These are phyloP conservation scores for Pteruthius melanotis DNA, from an alignment of 2,113 vertebrate genomes.

Conservation along the genomic window DNA sequence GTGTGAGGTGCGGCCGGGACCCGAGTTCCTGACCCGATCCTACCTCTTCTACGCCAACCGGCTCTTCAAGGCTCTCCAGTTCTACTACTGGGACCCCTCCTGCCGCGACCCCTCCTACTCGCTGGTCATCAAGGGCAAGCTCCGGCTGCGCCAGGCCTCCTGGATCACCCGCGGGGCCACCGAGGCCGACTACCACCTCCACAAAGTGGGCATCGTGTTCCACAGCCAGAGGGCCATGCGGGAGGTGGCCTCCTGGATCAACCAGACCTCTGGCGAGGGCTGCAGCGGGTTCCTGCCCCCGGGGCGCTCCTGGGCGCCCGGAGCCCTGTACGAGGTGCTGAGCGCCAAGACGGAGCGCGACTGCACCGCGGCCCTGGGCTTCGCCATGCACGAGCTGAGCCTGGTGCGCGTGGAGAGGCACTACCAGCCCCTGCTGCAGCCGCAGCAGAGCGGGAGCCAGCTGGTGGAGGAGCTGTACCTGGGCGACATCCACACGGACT, in stretches of 20 bases:
- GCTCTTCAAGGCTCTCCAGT: constrained; percentile 85
- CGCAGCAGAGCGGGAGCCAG: constrained; percentile 32
- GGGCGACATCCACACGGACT: constrained; percentile 86
- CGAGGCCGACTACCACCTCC: constrained; percentile 84
- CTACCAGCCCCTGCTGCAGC: constrained; percentile 51
- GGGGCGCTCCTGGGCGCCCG: constrained; percentile 59
- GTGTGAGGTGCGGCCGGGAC: constrained; percentile 87
- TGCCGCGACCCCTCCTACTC: constrained; percentile 84
- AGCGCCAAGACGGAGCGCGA: constrained; percentile 71
- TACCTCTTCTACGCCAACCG: constrained; percentile 85
- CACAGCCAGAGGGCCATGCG: constrained; percentile 78
- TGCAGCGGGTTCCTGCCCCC: constrained; percentile 67
- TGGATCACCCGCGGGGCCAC: constrained; percentile 89
- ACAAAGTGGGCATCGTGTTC: constrained; percentile 84
- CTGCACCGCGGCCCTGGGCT: constrained; percentile 78
- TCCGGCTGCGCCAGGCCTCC: constrained; percentile 84
- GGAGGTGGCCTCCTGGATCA: constrained; percentile 68
- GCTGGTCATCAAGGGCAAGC: constrained; percentile 84
- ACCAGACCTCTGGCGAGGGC: neutral
- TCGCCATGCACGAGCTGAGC: constrained; percentile 87
- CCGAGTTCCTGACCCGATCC: constrained; percentile 87
- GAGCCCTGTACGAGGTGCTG: constrained; percentile 79
- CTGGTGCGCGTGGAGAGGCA: constrained; percentile 80
- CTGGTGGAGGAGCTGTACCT: constrained; percentile 85
- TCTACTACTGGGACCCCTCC: constrained; percentile 83